Percentiles rank a stretch among this genome's conserved stretches.
Conservation (phyloP, 2,113 vertebrate genomes). For the Otolemur garnettii region DNA sequence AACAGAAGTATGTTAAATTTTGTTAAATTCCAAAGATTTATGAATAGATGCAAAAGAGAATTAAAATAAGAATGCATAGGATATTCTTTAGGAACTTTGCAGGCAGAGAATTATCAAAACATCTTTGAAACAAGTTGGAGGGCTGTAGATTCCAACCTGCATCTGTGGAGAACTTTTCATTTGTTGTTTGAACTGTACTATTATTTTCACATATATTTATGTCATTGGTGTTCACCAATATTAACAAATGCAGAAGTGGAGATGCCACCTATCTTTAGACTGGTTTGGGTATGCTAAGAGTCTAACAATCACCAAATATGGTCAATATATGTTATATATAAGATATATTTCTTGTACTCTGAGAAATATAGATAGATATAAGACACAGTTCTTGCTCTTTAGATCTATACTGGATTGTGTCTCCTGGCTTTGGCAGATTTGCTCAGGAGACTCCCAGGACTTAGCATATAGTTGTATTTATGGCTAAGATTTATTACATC, state of each 20-base stretch:
- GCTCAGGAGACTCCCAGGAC: background rate
- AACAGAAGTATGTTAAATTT: background rate
- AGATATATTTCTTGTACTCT: background rate
- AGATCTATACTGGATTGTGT: background rate
- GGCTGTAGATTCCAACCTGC: background rate
- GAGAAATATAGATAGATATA: background rate
- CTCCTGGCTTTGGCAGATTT: background rate
- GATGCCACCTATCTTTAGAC: background rate
- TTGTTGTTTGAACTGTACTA: slow-evolving; percentile 16
- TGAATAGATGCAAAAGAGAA: background rate
- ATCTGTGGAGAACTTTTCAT: background rate
- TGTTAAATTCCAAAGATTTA: background rate
- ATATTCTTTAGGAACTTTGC: background rate
- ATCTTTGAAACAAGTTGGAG: background rate
- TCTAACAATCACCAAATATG: background rate
- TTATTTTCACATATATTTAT: background rate
- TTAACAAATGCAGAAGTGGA: background rate
- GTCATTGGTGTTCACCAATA: background rate
- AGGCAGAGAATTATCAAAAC: background rate
- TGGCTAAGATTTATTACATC: background rate
- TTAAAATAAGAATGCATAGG: background rate
- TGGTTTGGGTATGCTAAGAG: background rate
- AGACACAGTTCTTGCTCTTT: background rate
- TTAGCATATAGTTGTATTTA: background rate
- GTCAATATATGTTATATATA: background rate